Percentiles rank a stretch among this genome's conserved stretches.
These are phyloP conservation scores for Chlamydotis undulata DNA, from an alignment of 2,113 vertebrate genomes.

Conservation along the genomic window DNA sequence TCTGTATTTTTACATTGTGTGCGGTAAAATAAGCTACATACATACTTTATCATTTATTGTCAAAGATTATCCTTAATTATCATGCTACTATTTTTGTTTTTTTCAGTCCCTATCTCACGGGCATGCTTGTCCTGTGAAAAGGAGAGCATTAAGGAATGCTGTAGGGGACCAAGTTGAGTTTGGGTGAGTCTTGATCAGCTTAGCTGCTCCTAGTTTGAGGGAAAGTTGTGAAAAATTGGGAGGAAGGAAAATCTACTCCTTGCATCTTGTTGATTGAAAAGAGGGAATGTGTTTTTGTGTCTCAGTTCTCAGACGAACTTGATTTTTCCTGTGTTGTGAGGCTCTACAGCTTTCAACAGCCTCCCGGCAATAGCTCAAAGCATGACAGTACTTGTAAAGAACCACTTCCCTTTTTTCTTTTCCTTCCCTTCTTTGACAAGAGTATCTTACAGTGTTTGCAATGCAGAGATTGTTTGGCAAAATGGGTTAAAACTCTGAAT, in stretches of 20 bases:
- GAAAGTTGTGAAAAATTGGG: background rate
- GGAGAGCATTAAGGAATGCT: background rate
- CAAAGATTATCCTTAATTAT: too few species aligned
- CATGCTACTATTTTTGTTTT: too few species aligned
- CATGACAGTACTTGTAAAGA: background rate
- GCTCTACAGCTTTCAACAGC: background rate
- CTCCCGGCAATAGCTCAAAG: background rate
- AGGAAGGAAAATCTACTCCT: background rate
- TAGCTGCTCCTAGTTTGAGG: background rate
- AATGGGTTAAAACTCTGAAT: background rate
- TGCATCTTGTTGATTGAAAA: background rate
- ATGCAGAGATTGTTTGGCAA: background rate
- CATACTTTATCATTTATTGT: too few species aligned
- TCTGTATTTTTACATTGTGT: too few species aligned
- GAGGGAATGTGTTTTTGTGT: background rate
- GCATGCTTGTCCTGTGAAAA: background rate
- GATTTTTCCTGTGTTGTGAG: background rate
- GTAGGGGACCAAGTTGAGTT: background rate
- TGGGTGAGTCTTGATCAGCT: background rate
- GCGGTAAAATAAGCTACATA: too few species aligned
- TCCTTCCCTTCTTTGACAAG: background rate
- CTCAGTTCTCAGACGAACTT: background rate
- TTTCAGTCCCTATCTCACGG: too few species aligned
- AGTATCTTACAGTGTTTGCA: background rate
- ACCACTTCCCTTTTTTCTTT: background rate